Evolutionary conservation across 2,888 invertebrate species (phyloP), one percentile per base, ranked within the genome.

Genomic region (Drosophila setosimentum): DNA sequence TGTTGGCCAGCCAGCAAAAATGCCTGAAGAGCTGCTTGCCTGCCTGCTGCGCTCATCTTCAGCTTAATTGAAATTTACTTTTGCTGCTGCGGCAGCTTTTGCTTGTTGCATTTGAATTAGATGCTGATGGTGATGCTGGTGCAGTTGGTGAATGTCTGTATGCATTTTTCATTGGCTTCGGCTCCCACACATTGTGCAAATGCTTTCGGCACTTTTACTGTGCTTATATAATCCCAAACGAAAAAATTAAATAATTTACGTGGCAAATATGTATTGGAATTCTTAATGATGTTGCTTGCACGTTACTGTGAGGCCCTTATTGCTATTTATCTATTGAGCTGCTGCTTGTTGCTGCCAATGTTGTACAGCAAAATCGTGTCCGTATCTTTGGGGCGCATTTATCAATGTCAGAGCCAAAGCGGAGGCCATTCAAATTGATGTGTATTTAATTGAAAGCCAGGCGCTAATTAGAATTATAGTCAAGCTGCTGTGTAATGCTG

Each of bases 171-270:
- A 90, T 86, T 86, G 83, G 72, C 77, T 83, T 69, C 65, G 87
- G 83, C 91, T 90, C 85, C 85, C 91, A 86, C 91, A 86, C 84
- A 91, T 83, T 85, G 89, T 89, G 89, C 89, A 89, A 90, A 83
- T 76, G 85, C 85, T 90, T 85, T 90, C 89, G 85, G 85, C 85
- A 85, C 85, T 85, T 84, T 85, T 85, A 85, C 89, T 69, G 55
- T 74, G 53, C 73, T 86, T 86, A 86, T 89, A 90, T 86, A 86
- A 86, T 89, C 72, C 53, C 50, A 51, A 60, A 63, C 37, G 33
- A 61, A 83, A 89, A 89, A 75, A 89, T 90, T 87, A 89, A 86
- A 86, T 86, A 86, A 90, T 86, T 78, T 89, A 81, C 73, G 68
- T 76, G 37, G 58, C 59, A 59, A 73, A 45, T 57, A 57, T 58